Conservation (phyloP, 2,888 invertebrate species). For the Drosophila tanythrix region DNA sequence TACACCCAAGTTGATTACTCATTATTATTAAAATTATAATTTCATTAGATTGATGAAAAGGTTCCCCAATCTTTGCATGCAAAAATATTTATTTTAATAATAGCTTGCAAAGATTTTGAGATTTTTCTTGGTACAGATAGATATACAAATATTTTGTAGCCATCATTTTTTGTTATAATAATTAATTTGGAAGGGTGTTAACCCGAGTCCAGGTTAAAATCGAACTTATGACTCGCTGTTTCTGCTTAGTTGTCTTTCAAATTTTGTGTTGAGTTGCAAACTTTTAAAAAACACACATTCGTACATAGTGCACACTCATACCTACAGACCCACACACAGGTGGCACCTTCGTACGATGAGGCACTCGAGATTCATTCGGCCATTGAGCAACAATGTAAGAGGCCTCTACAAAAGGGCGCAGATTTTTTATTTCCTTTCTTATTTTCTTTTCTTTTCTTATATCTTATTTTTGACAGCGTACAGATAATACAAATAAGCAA, state of each 20-base stretch:
- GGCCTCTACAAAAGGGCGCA: conserved; percentile 17
- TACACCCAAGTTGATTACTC: background rate
- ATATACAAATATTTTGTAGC: background rate
- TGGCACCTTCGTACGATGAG: conserved; percentile 24
- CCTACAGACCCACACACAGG: conserved; percentile 4
- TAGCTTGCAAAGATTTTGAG: background rate
- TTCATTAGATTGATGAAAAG: background rate
- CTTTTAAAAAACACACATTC: conserved; percentile 6
- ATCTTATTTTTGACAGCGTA: conserved; percentile 37
- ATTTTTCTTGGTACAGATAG: background rate
- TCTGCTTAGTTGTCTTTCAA: background rate
- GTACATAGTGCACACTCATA: conserved; percentile 7
- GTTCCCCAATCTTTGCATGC: background rate
- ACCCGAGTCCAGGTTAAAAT: background rate
- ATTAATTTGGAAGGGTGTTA: background rate
- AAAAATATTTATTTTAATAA: background rate
- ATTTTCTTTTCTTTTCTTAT: conserved; percentile 3
- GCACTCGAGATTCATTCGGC: conserved; percentile 22
- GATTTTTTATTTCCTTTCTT: background rate
- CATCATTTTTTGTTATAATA: background rate
- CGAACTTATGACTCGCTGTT: background rate
- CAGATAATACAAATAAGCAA: conserved; percentile 42
- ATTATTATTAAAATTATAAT: background rate
- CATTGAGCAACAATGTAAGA: conserved; percentile 22
- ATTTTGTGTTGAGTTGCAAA: conserved; percentile 15